Evolutionary conservation across 1,140 invertebrate species (phyloP), one percentile per base, ranked within the genome.

Genomic region (Laodelphax striatellus): DNA sequence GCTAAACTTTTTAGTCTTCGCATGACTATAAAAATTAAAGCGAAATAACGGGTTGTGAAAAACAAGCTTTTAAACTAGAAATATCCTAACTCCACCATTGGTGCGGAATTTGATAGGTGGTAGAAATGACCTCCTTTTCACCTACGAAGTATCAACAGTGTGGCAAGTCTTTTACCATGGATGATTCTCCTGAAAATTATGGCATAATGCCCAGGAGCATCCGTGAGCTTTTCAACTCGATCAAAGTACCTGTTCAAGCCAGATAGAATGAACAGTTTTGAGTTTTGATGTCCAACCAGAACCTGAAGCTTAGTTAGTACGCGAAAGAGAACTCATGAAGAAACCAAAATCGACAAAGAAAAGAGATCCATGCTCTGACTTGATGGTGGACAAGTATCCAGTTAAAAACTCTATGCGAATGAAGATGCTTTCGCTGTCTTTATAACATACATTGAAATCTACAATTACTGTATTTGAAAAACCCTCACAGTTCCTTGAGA

Each of bases 81-180:
- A n/a, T n/a, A n/a, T n/a, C n/a, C n/a, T n/a, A n/a, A 90, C 90
- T 1, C 76, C 88, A 50, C 94, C 94, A 0, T 74, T 98, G 4
- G 84, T 98, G 0, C 82, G 90, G 68, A 85, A 87, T 67, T 71
- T 92, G 6, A 75, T 92, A 22, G 79, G 80, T 58, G 88, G 87
- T 44, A 88, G 87, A 72, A 97, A 97, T 79, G 90, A 87, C 42
- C 75, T 96, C 19, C 73, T 98, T 6, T 97, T 98, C 70, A 92
- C 94, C 0, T 98, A 98, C 72, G 95, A 95, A 21, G 90, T 98
- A 2, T 98, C 95, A 5, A 92, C 1, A 97, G 94, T 64, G 96
- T 95, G 0, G n/a, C n/a, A 92, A 98, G 77, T 98, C 95, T 0
- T 94, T 86, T 69, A 98, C 94, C 1, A 95, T 98, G 88, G 92